A percentile compares a stretch with the other conserved stretches of the same genome.
phyloP scores from a whole-genome alignment of 2,888 invertebrate species.

The Leptothorax acervorum region DNA sequence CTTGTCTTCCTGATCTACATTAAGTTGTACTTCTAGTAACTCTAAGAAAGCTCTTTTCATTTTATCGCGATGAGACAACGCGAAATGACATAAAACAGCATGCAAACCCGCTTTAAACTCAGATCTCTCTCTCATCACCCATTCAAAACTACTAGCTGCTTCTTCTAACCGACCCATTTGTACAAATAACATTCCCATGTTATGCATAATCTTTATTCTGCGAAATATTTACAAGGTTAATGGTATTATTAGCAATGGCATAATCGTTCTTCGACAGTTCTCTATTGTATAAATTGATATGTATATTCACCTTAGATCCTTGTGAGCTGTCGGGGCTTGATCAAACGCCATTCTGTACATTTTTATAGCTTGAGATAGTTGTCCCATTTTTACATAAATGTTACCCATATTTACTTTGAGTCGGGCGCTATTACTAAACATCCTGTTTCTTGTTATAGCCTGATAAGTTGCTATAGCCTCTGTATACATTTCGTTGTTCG shows the following conservation, averaged over 20 bases:
- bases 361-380: slow-evolving; percentile 97
- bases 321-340: slow-evolving; percentile 97
- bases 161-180: slow-evolving; percentile 98
- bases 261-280: neutral
- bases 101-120: slow-evolving; percentile 96
- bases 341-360: slow-evolving; percentile 99
- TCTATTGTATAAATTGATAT: neutral
- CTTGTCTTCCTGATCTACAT: slow-evolving; percentile 92
- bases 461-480: slow-evolving; percentile 99
- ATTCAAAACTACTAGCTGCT: slow-evolving; percentile 98
- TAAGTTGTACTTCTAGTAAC: slow-evolving; percentile 94
- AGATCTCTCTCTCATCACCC: slow-evolving; percentile 98
- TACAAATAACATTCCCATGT: slow-evolving; percentile 97
- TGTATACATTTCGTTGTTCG: slow-evolving; percentile 96
- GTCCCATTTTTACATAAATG: slow-evolving; percentile 97
- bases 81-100: slow-evolving; percentile 94
- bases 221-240: slow-evolving; percentile 67
- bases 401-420: slow-evolving; percentile 99
- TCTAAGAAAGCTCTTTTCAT: slow-evolving; percentile 97
- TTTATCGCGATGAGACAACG: slow-evolving; percentile 96
- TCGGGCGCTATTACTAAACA: slow-evolving; percentile 97
- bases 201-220: slow-evolving; percentile 98
- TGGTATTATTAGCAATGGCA: slow-evolving; percentile 61
- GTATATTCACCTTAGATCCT: slow-evolving; percentile 92
- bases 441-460: slow-evolving; percentile 96